Conservation (phyloP, 92 coral and sea anemone species). For the Zoanthus gigantus region DNA sequence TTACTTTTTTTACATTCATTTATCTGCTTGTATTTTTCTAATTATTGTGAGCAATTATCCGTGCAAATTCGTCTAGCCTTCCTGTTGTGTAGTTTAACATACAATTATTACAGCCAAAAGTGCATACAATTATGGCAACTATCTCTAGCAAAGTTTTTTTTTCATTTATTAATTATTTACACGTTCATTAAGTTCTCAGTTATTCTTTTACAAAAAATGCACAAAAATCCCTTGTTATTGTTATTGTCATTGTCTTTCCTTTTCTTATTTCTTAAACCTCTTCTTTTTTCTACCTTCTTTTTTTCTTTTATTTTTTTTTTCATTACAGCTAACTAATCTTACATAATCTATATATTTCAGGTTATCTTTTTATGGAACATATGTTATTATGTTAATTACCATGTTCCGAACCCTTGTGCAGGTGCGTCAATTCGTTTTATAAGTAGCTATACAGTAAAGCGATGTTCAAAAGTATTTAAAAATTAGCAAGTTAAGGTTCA, state of each 20-base stretch:
- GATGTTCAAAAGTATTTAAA: background rate
- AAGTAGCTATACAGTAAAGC: background rate
- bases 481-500: background rate
- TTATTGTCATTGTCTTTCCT: background rate
- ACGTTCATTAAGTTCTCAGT: no score
- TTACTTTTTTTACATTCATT: background rate
- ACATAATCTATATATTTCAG: conserved; percentile 22
- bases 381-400: conserved; percentile 68
- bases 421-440: conserved; percentile 25
- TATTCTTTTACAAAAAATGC: no score
- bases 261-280: background rate
- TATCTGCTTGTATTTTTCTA: no score
- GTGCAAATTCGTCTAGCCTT: no score
- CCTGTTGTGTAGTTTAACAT: no score
- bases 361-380: conserved; percentile 66
- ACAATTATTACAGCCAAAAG: no score
- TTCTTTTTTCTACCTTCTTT: background rate
- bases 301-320: background rate
- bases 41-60: no score
- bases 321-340: no score
- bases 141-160: no score
- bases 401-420: conserved; percentile 68
- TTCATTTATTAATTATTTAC: no score
- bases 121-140: no score
- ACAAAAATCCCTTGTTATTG: background rate